phyloP scores from a whole-genome alignment of 2,113 vertebrate genomes.

The Neotragus pygmaeus region DNA sequence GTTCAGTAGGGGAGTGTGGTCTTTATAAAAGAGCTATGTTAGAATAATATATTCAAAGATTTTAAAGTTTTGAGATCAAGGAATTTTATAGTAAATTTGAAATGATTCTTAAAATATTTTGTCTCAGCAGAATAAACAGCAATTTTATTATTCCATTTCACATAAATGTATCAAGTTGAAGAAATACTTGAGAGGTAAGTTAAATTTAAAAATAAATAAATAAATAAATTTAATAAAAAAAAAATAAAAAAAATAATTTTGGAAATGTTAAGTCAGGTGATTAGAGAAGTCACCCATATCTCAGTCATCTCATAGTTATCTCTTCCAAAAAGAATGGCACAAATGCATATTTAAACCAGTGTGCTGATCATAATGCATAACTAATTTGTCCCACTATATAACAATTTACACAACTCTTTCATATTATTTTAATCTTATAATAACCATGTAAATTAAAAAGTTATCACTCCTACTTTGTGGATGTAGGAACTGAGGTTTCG shows the following conservation, averaged over 20 bases:
- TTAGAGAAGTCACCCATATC: neutral
- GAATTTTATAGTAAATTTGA: neutral
- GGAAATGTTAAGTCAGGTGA: neutral
- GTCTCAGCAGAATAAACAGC: neutral
- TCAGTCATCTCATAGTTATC: neutral
- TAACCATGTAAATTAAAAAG: neutral
- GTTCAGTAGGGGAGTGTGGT: neutral
- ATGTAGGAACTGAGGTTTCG: too few species aligned
- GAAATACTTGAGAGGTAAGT: neutral
- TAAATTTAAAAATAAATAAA: too few species aligned
- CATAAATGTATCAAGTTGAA: neutral
- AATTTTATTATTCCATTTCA: neutral
- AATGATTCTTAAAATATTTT: neutral
- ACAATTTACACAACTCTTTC: neutral
- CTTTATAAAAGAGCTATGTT: neutral
- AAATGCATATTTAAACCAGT: neutral
- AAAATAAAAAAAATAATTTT: neutral
- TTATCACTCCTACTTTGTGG: neutral
- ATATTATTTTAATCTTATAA: neutral
- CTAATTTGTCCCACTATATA: neutral
- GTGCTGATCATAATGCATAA: neutral
- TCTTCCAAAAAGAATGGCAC: neutral
- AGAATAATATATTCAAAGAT: neutral
- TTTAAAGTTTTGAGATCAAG: constrained; percentile 3
- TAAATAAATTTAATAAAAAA: too few species aligned